These are phyloP conservation scores for Sebastes oblongus DNA, from an alignment of 2,797 vertebrate genomes.

Conservation along the genomic window DNA sequence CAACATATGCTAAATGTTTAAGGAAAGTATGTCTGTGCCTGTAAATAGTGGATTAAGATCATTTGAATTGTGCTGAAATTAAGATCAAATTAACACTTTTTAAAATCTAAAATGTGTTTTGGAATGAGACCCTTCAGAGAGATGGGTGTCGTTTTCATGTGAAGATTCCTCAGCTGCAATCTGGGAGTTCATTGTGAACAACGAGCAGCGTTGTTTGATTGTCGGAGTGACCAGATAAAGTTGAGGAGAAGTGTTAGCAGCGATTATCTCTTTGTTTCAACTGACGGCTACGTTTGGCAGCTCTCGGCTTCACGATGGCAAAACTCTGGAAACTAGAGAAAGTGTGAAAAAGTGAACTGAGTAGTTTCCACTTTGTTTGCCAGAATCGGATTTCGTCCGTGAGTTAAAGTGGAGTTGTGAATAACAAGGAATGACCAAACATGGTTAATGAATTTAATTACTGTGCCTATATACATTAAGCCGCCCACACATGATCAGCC, in stretches of 20 bases:
- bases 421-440: conserved; percentile 50
- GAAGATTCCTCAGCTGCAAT: neutral
- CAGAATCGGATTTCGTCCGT: neutral
- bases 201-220: neutral
- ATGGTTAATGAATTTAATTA: conserved; percentile 66
- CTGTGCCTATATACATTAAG: conserved; percentile 79
- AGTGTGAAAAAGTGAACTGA: neutral
- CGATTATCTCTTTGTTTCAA: neutral
- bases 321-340: neutral
- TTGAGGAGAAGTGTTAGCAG: neutral
- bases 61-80: conserved; percentile 44
- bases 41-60: conserved; percentile 54
- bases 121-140: conserved; percentile 14
- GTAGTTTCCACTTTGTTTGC: neutral
- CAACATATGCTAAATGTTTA: conserved; percentile 4
- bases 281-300: neutral
- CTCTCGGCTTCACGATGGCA: neutral
- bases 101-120: conserved; percentile 18
- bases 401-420: conserved; percentile 29
- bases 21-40: conserved; percentile 38
- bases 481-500: no score
- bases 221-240: neutral
- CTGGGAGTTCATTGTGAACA: neutral
- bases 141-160: conserved; percentile 1
- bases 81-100: conserved; percentile 1